Base-by-base conservation (phyloP, 2,797 vertebrate genomes). In the Sebastes paucispinis region DNA sequence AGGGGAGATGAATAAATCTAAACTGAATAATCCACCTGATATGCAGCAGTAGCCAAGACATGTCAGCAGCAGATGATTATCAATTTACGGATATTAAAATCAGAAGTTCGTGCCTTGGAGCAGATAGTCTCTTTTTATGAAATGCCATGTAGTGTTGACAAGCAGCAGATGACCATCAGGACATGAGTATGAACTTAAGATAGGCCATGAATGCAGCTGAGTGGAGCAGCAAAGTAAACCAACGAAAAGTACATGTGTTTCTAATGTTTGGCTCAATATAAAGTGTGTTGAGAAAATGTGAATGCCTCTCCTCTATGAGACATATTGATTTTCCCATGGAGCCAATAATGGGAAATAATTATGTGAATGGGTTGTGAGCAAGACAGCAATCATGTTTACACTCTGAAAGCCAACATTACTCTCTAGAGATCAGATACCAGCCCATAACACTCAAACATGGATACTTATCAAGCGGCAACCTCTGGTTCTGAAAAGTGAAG, bases 21-120 rank as follows among this genome's bases (percentile, higher is more conserved):
- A 65, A 67, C 22, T 1, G 11, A 71, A 81, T 57, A 81, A 84
- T 78, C 66, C 24, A 76, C 60, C 43, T 69, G 79, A 81, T 74
- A 73, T 59, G 76, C 57, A 79, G 65, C 47, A 70, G 69, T 25
- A 62, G 52, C 64, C 31, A 59, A 57, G 50, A 67, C 52, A 25
- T 8, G 20, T 68, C 68, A 62, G 70, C 36, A 54, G 57, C 71
- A 81, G 86, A 88, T 92, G 65, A 83, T 84, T 68, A 88, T 88
- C 83, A 79, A 63, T 4, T 27, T 39, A 47, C 18, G 65, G 82
- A 80, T 82, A 88, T 90, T 84, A 72, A 83, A 81, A 73, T 54
- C 34, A 73, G 69, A 83, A 54, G 68, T 69, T n/a, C 29, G 18
- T 39, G 64, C 47, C 63, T 57, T 8, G 32, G 22, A 75, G 69